Conservation (phyloP, 2,888 invertebrate genomes). For the Macaria notata region DNA sequence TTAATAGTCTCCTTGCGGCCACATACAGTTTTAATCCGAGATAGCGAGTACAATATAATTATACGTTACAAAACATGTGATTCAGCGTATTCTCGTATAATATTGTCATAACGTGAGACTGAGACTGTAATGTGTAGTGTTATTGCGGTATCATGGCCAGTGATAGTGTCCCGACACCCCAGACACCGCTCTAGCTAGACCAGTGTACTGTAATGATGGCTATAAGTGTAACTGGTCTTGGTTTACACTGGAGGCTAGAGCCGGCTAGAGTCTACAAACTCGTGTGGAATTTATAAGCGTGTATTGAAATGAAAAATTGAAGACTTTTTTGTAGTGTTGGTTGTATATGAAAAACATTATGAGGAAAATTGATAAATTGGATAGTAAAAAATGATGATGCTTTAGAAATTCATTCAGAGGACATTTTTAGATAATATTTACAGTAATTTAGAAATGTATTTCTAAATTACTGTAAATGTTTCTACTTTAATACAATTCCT, state of each 20-base stretch:
- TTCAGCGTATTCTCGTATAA: constrained; percentile 43
- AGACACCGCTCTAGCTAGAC: constrained; percentile 47
- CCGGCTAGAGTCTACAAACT: constrained; percentile 18
- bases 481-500: too few relatives aligned
- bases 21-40: constrained; percentile 13
- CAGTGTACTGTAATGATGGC: constrained; percentile 60
- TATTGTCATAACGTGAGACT: constrained; percentile 50
- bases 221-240: constrained; percentile 58
- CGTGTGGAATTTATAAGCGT: too few relatives aligned
- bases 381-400: too few relatives aligned
- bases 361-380: too few relatives aligned
- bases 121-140: constrained; percentile 55
- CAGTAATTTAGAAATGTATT: too few relatives aligned
- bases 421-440: too few relatives aligned
- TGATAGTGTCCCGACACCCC: constrained; percentile 45
- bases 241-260: constrained; percentile 34
- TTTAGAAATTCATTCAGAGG: too few relatives aligned
- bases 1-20: constrained; percentile 16
- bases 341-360: too few relatives aligned
- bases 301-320: too few relatives aligned
- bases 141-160: constrained; percentile 58
- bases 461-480: too few relatives aligned
- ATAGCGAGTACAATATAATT: constrained; percentile 28
- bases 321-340: too few relatives aligned
- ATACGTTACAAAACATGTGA: constrained; percentile 40